Percentiles rank a stretch among this genome's conserved stretches.
Conservation (phyloP, 1,140 invertebrate genomes). For the Lepidotrigona ventralis region DNA sequence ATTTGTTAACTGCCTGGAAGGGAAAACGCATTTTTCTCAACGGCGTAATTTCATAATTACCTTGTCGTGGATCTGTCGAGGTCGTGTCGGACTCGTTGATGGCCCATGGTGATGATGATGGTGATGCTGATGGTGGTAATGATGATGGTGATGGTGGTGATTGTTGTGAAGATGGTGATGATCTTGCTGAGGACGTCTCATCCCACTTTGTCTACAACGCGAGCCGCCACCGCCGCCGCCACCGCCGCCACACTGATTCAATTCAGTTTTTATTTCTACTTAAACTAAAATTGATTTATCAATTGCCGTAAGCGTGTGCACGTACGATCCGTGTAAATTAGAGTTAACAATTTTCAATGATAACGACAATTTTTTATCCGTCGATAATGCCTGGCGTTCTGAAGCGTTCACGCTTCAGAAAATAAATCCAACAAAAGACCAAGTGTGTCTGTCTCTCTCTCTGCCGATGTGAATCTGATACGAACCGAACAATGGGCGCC, state of each 20-base stretch:
- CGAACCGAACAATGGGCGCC: background rate
- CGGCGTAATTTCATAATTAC: no score
- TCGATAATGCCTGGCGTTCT: background rate
- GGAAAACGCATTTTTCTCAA: no score
- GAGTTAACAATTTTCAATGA: no score
- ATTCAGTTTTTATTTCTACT: background rate
- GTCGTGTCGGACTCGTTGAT: slow-evolving; percentile 70
- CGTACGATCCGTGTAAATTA: no score
- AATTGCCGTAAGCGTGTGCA: background rate
- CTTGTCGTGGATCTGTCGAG: slow-evolving; percentile 71
- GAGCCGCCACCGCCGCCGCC: slow-evolving; percentile 78
- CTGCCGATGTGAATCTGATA: background rate
- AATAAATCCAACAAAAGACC: background rate
- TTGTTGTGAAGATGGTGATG: slow-evolving; percentile 71
- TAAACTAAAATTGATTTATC: background rate
- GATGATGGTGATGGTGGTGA: slow-evolving; percentile 57
- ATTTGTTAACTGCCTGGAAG: no score
- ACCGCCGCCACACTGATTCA: slow-evolving; percentile 65
- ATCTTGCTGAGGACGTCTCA: slow-evolving; percentile 79
- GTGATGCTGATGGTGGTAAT: slow-evolving; percentile 60
- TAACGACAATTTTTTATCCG: no score
- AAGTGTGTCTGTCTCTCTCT: no score
- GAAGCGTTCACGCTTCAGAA: background rate
- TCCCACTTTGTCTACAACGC: slow-evolving; percentile 79
- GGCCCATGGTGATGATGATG: slow-evolving; percentile 65